These are phyloP conservation scores for Geotrypetes seraphini DNA, from an alignment of 2,797 vertebrate species.

Conservation along the genomic window DNA sequence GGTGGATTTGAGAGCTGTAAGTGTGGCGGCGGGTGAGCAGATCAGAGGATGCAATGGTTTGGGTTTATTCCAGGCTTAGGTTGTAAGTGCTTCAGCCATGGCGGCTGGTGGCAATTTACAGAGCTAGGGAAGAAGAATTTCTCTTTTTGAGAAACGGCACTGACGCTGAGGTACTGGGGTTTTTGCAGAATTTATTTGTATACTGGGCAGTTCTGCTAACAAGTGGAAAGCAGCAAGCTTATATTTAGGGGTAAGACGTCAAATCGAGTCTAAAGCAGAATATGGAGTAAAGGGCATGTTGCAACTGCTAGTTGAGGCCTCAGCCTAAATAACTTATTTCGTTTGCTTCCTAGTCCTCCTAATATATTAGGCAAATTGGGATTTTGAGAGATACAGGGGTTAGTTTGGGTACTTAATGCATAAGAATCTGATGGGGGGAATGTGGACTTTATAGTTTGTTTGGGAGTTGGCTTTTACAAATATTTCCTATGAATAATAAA, in stretches of 20 bases:
- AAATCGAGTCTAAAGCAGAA: not conserved
- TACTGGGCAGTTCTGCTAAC: not conserved
- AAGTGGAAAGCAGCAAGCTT: too few relatives aligned
- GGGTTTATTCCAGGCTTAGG: constrained; percentile 17
- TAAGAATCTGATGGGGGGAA: too few relatives aligned
- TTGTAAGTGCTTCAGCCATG: constrained; percentile 52
- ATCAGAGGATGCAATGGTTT: not conserved
- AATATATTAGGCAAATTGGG: too few relatives aligned
- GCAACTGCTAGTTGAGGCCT: constrained; percentile 47
- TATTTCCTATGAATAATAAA: too few relatives aligned
- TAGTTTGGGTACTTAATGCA: too few relatives aligned
- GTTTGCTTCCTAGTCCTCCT: constrained; percentile 36
- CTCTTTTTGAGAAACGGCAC: constrained; percentile 81
- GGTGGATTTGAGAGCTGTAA: constrained; percentile 49
- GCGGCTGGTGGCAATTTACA: constrained; percentile 89
- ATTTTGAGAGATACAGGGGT: too few relatives aligned
- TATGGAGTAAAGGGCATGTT: constrained; percentile 27
- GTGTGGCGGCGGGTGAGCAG: constrained; percentile 18
- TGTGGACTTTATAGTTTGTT: too few relatives aligned
- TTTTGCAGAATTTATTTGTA: not conserved
- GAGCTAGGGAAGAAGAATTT: constrained; percentile 89
- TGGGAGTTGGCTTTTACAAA: too few relatives aligned
- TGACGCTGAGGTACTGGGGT: constrained; percentile 68
- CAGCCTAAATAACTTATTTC: constrained; percentile 21
- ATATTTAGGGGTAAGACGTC: not conserved